Evolutionary conservation across 2,113 vertebrate species (phyloP), one percentile per base, ranked within the genome.

Genomic region (Kryptolebias marmoratus): DNA sequence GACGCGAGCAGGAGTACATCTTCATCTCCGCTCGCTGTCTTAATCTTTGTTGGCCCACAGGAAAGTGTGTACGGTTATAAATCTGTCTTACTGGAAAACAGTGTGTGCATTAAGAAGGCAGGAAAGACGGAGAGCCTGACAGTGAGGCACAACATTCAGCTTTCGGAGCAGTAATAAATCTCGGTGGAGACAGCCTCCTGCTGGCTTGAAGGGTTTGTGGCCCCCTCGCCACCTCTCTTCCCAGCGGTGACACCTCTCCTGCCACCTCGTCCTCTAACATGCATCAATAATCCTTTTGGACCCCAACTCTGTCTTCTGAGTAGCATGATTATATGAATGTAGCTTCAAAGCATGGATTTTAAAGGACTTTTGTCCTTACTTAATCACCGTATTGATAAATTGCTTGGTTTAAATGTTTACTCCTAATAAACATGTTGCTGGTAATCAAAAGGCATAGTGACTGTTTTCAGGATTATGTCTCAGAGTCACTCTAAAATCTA

Each of bases 81-180:
- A 75, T 82, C 65, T 62, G 68, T 70, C 57, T 67, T 52, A 39
- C 59, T 45, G 75, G 68, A 70, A 53, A 74, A 45, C 31, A 39
- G 50, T 60, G 52, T 69, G 50, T 44, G 73, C 70, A 69, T 76
- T 72, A 32, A 68, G 58, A 73, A 47, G 50, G 1, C 74, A 59
- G 72, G 72, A 59, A 75, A 86, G 71, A 79, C 77, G 73, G 72
- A 72, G 55, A 69, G 52, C 79, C 55, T 83, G 86, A 84, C 80
- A 85, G 84, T 14, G 15, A 81, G 68, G 55, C 67, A 75, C 82
- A 74, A 86, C 75, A 80, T 88, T 84, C 68, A 42, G 62, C 61
- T 85, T 60, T 61, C 66, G 66, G 78, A 76, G 80, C 59, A 84
- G 52, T 65, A 45, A 87, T 87, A 85, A 85, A 85, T 87, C 80